Base-by-base conservation (phyloP, 92 coral and sea anemone species). In the Galaxea fascicularis region DNA sequence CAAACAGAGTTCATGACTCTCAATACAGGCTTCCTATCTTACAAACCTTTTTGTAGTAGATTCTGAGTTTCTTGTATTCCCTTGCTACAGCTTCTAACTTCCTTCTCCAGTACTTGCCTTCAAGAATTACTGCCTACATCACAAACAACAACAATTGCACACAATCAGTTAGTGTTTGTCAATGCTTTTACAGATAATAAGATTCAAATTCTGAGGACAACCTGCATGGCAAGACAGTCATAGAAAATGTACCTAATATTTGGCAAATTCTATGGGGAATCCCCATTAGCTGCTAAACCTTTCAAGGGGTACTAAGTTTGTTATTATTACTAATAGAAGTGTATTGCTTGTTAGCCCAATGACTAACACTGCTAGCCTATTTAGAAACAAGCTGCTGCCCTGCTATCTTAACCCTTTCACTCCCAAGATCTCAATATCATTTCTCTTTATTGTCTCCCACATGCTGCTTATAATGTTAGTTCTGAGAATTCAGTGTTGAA, bases 91-190 rank as follows among this genome's bases (percentile, higher is more conserved):
- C 99, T 66, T 94, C 99, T n/a, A 97, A 93, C 75, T 93, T 92
- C 64, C 98, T 83, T 57, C 96, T 86, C 99, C 99, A 97, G 79
- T 94, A 97, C 10, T 94, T 93, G 7, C 99, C 99, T 78, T 97
- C 98, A 25, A 96, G 91, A 54, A 97, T 91, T 22, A 93, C 93
- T 6, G 98, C 90, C 99, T 97, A 52, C 9, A 73, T 51, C 10
- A 17, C 54, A 54, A 53, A 69, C 76, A 14, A 26, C 16, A 28
- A 31, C 3, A 56, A 75, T 20, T 9, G 15, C 26, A 41, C 26
- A 27, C 29, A 44, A 29, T 30, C 51, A 26, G 29, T 41, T 21
- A 52, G 13, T 52, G 13, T 49, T 35, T 35, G 6, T 6, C 2
- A 35, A 35, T 2, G 2, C 3, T 35, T 35, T 6, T 35, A 2